Conservation (phyloP, 2,888 invertebrate species). For the Serrognathus titanus region DNA sequence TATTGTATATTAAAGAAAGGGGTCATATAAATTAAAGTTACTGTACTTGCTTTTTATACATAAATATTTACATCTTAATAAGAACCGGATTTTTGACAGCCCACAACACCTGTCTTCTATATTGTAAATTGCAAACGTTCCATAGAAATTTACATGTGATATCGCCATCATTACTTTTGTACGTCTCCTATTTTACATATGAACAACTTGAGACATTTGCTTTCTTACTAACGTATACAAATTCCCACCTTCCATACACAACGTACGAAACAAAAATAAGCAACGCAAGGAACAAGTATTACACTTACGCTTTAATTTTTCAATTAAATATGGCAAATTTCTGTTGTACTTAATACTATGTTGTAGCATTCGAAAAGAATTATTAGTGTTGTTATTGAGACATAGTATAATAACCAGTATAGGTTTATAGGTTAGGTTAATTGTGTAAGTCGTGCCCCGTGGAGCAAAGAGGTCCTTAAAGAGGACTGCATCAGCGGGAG, state of each 20-base stretch:
- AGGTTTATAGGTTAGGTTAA: constrained; percentile 41
- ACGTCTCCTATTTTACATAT: constrained; percentile 15
- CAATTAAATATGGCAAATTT: constrained; percentile 40
- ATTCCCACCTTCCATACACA: too few relatives aligned
- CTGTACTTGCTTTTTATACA: constrained; percentile 19
- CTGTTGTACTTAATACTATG: constrained; percentile 18
- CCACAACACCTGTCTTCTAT: constrained; percentile 1
- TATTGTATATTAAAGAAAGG: constrained; percentile 22
- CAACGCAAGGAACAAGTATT: neutral
- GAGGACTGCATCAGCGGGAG: constrained; percentile 42
- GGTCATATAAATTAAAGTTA: constrained; percentile 22
- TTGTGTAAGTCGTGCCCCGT: constrained; percentile 40
- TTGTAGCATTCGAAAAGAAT: constrained; percentile 20
- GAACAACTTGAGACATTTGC: neutral
- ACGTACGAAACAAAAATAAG: neutral
- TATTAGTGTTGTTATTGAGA: constrained; percentile 15
- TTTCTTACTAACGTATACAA: too few relatives aligned
- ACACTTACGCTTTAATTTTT: constrained; percentile 15
- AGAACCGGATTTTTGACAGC: constrained; percentile 5
- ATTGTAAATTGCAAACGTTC: neutral
- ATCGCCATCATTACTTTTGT: neutral
- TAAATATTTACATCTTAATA: constrained; percentile 25
- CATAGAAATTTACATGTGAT: neutral
- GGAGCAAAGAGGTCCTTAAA: constrained; percentile 43
- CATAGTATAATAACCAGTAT: constrained; percentile 15